Percentiles rank a stretch among this genome's conserved stretches.
Evolutionary conservation across 2,113 vertebrate genomes (phyloP).

Genomic region (Microtus richardsoni): DNA sequence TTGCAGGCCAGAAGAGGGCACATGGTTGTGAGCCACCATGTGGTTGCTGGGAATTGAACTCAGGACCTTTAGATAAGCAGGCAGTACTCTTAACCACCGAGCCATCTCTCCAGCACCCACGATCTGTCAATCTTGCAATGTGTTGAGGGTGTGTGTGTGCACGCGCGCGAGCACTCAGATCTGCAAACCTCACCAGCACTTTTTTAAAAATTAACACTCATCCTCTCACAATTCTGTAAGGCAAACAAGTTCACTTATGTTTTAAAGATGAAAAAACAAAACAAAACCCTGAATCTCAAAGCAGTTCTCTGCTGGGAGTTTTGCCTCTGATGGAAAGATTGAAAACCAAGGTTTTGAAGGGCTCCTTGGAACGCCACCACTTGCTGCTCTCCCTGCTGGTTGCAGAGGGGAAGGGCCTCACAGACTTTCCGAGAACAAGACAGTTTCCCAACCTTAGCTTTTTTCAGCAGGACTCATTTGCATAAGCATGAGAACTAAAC

Average conservation of each 20-base stretch:
- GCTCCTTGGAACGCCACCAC: rapidly evolving
- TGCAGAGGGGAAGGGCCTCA: rapidly evolving
- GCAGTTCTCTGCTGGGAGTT: not conserved
- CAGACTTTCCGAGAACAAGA: not conserved
- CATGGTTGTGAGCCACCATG: no score
- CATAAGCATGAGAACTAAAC: not conserved
- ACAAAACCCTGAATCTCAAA: not conserved
- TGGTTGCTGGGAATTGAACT: no score
- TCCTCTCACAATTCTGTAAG: not conserved
- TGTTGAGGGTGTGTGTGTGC: no score
- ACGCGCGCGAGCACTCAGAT: no score
- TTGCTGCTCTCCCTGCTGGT: not conserved
- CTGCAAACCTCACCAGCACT: not conserved
- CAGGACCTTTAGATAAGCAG: no score
- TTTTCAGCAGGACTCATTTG: not conserved
- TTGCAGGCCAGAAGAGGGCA: no score
- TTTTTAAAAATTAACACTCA: not conserved
- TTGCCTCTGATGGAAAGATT: rapidly evolving
- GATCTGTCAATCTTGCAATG: no score
- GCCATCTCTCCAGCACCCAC: not conserved
- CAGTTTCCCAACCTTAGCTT: not conserved
- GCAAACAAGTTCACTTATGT: not conserved
- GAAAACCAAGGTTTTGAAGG: not conserved
- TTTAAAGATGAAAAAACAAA: not conserved
- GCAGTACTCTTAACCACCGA: no score